phyloP scores from a whole-genome alignment of 2,113 vertebrate species.

The Toxotes chatareus region DNA sequence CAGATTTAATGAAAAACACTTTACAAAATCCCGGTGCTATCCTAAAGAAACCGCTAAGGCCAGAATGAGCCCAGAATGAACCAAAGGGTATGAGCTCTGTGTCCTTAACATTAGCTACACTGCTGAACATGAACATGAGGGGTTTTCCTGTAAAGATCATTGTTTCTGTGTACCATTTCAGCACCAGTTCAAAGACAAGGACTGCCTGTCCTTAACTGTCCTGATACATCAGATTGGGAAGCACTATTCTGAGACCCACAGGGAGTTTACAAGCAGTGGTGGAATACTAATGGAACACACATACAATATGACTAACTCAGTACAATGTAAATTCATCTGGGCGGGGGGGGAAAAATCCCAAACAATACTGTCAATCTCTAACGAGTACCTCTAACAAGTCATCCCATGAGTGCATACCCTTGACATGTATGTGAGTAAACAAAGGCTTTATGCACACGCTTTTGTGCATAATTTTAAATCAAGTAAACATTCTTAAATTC shows the following conservation, averaged over 20 bases:
- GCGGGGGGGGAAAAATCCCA: constrained; percentile 1
- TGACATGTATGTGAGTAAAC: constrained; percentile 59
- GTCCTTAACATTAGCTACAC: not conserved
- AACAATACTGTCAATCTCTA: constrained; percentile 63
- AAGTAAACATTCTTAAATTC: constrained; percentile 64
- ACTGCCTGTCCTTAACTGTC: constrained; percentile 54
- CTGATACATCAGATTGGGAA: constrained; percentile 33
- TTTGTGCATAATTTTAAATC: constrained; percentile 68
- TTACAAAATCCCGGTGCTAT: too few relatives aligned
- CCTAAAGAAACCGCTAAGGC: not conserved
- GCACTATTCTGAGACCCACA: constrained; percentile 29
- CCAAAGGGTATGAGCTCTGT: not conserved
- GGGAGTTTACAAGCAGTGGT: constrained; percentile 32
- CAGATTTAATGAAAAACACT: not conserved
- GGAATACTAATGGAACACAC: constrained; percentile 59
- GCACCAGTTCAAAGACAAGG: constrained; percentile 36
- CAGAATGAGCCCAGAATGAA: not conserved
- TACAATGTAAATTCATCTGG: constrained; percentile 56
- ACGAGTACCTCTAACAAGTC: constrained; percentile 42
- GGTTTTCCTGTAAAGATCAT: constrained; percentile 9
- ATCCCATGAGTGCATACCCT: constrained; percentile 50
- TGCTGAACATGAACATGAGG: not conserved
- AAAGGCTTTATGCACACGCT: constrained; percentile 49
- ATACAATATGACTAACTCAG: constrained; percentile 22
- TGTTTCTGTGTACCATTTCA: not conserved